phyloP scores from a whole-genome alignment of 2,113 vertebrate species.

The Bujurquina vittata region DNA sequence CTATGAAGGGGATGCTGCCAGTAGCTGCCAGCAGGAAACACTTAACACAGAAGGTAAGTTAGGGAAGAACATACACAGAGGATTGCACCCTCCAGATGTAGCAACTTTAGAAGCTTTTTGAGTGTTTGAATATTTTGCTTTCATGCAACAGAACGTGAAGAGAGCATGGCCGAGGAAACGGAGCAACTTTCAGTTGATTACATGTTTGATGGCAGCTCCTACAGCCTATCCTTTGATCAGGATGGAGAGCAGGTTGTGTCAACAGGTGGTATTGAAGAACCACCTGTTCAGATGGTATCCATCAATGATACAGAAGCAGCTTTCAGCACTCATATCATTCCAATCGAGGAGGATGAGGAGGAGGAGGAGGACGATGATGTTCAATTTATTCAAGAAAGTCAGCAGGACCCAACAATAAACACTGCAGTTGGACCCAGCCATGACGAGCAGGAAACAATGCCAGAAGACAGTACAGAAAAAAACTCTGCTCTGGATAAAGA shows the following conservation, averaged over 20 bases:
- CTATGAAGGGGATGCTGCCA: conserved; percentile 29
- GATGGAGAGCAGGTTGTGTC: conserved; percentile 20
- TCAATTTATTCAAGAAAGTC: conserved; percentile 55
- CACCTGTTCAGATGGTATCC: conserved; percentile 33
- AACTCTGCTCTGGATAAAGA: neutral
- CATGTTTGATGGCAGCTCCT: conserved; percentile 6
- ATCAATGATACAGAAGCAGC: conserved; percentile 39
- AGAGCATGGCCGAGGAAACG: conserved; percentile 10
- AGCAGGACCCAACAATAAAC: conserved; percentile 24
- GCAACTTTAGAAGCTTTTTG: neutral
- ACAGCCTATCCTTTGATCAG: conserved; percentile 31
- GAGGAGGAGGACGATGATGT: conserved; percentile 41
- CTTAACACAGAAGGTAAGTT: conserved; percentile 35
- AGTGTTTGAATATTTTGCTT: conserved; percentile 21
- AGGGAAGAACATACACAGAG: neutral
- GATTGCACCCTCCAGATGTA: neutral
- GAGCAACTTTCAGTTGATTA: conserved; percentile 4
- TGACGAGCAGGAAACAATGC: conserved; percentile 11
- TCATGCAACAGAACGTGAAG: conserved; percentile 36
- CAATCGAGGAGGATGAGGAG: conserved; percentile 58
- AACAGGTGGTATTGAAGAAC: conserved; percentile 16
- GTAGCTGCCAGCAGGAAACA: conserved; percentile 18
- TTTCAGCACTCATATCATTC: conserved; percentile 63
- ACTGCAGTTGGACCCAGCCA: conserved; percentile 5
- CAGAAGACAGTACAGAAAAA: conserved; percentile 12